Percentiles rank a stretch among this genome's conserved stretches.
phyloP scores from a whole-genome alignment of 2,113 vertebrate species.

The Crotalus horridus region DNA sequence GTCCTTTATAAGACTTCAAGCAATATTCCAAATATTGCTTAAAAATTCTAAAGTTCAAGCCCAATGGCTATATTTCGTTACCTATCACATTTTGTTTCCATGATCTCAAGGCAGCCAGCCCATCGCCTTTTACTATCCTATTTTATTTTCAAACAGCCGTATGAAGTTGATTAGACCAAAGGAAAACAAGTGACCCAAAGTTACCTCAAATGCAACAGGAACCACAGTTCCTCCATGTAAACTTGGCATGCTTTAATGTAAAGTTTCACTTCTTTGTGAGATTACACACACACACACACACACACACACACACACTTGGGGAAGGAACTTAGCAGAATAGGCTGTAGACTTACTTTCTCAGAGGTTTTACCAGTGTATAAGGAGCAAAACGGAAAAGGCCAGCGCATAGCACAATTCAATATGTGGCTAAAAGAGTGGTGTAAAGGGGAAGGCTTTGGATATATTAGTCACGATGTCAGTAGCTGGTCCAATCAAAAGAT shows the following conservation, averaged over 20 bases:
- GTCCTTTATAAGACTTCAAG: not conserved
- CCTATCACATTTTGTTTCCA: not conserved
- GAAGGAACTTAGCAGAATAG: too few species aligned
- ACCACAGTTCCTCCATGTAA: not conserved
- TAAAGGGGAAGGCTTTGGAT: too few species aligned
- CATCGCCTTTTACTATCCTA: not conserved
- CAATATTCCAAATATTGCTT: not conserved
- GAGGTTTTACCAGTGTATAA: too few species aligned
- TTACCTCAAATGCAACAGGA: not conserved
- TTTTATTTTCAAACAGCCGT: not conserved
- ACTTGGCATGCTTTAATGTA: not conserved
- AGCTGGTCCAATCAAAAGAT: too few species aligned
- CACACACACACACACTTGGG: not conserved
- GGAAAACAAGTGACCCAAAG: not conserved
- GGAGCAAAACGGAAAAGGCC: too few species aligned
- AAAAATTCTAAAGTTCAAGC: not conserved
- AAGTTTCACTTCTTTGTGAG: not conserved
- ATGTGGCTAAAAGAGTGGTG: too few species aligned
- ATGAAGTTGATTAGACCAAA: not conserved
- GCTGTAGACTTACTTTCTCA: too few species aligned
- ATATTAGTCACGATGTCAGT: too few species aligned
- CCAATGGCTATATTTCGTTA: not conserved
- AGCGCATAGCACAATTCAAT: too few species aligned
- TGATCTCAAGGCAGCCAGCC: not conserved
- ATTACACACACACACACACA: accelerated